These are phyloP conservation scores for Alentia gelatinosa DNA, from an alignment of 2,888 invertebrate species.

Conservation along the genomic window DNA sequence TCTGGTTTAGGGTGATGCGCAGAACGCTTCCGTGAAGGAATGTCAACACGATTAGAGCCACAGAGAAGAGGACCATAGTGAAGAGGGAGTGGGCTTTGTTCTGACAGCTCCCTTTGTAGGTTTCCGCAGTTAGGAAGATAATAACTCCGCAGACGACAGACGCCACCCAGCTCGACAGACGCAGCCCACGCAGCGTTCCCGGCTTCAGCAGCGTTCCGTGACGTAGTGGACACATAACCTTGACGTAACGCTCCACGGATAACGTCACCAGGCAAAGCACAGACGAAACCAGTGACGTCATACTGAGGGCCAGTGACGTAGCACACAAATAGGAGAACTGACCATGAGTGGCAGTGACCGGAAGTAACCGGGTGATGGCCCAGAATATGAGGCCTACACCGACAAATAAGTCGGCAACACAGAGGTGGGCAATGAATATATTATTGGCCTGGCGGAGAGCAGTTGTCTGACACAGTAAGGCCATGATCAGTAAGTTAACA, in stretches of 20 bases:
- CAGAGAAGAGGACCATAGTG: neutral
- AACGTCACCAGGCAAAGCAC: neutral
- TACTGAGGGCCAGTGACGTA: neutral
- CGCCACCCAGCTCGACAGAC: neutral
- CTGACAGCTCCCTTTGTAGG: neutral
- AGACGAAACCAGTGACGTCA: neutral
- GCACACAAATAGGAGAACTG: neutral
- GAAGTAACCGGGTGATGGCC: neutral
- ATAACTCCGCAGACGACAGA: neutral
- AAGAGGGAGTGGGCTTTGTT: neutral
- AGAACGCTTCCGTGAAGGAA: neutral
- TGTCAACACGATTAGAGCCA: neutral
- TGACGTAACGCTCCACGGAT: neutral
- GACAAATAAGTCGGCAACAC: constrained; percentile 1
- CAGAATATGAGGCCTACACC: neutral
- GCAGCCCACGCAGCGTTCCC: neutral
- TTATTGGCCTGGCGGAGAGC: neutral
- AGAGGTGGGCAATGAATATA: neutral
- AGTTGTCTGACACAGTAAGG: neutral
- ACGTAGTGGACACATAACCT: neutral
- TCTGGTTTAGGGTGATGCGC: neutral
- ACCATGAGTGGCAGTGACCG: neutral
- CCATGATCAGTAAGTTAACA: neutral
- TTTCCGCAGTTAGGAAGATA: neutral
- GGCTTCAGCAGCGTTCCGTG: neutral